Conservation (phyloP, 2,113 vertebrate genomes). For the Limnothrissa miodon region DNA sequence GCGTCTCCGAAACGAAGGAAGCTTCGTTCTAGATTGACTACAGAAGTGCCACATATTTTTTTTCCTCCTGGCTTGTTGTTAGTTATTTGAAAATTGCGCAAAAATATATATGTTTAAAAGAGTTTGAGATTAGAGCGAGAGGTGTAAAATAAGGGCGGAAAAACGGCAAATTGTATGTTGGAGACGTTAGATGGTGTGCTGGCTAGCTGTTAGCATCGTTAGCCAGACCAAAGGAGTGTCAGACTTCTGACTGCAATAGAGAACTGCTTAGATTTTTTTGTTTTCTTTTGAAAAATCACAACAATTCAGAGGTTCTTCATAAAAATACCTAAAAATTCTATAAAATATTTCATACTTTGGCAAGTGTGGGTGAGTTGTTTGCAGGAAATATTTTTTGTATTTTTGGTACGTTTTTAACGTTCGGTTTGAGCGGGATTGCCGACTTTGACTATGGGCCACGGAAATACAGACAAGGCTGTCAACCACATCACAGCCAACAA, state of each 20-base stretch:
- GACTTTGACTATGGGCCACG: slow-evolving; percentile 50
- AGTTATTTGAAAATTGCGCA: neutral
- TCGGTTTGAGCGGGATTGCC: slow-evolving; percentile 77
- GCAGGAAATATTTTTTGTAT: slow-evolving; percentile 35
- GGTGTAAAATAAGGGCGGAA: slow-evolving; percentile 14
- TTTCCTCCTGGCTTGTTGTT: neutral
- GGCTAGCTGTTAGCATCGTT: slow-evolving; percentile 46
- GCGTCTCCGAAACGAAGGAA: slow-evolving; percentile 53
- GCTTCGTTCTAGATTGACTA: neutral
- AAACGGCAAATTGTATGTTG: slow-evolving; percentile 38
- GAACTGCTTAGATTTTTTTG: slow-evolving; percentile 28
- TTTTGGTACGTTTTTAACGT: slow-evolving; percentile 58
- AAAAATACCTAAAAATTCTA: slow-evolving; percentile 45
- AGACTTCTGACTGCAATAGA: slow-evolving; percentile 42
- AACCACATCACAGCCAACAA: slow-evolving; percentile 33
- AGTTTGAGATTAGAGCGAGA: neutral
- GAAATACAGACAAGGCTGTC: slow-evolving; percentile 53
- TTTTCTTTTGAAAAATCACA: slow-evolving; percentile 38
- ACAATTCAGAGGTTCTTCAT: slow-evolving; percentile 21
- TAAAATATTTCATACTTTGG: slow-evolving; percentile 33
- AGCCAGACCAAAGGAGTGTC: slow-evolving; percentile 43
- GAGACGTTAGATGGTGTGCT: slow-evolving; percentile 41
- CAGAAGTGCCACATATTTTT: neutral
- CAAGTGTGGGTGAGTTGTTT: slow-evolving; percentile 26
- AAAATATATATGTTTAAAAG: neutral